phyloP scores from a whole-genome alignment of 30 jellyfish, hydroid and myxozoan species.

The Pelagia noctiluca region DNA sequence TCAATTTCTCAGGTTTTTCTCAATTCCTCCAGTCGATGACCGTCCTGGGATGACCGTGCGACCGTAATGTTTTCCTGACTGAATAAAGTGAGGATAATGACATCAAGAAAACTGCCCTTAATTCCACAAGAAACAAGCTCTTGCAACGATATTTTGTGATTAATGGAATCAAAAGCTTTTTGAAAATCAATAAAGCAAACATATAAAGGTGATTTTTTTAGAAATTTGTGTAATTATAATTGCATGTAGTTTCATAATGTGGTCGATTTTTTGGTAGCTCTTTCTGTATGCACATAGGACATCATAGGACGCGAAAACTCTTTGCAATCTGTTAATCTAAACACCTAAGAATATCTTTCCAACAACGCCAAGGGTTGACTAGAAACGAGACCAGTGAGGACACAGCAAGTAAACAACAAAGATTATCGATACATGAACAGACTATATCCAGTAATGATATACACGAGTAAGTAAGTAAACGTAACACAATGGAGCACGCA shows the following conservation, averaged over 20 bases:
- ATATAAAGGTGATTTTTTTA: neutral
- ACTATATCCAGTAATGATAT: too few relatives aligned
- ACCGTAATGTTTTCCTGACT: too few relatives aligned
- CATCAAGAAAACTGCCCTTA: conserved; percentile 6
- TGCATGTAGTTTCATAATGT: neutral
- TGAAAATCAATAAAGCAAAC: conserved; percentile 5
- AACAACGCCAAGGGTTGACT: too few relatives aligned
- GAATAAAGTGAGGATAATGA: conserved; percentile 20
- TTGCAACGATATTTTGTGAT: neutral
- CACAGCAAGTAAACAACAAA: too few relatives aligned
- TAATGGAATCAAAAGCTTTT: conserved; percentile 6
- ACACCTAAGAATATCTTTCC: neutral
- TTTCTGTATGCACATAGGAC: neutral
- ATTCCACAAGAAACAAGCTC: conserved; percentile 17
- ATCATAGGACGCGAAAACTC: neutral
- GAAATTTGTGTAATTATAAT: neutral
- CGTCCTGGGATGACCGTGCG: too few relatives aligned
- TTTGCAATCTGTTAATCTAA: neutral
- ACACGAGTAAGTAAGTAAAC: too few relatives aligned
- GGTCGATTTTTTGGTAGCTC: neutral
- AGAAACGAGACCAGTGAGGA: too few relatives aligned
- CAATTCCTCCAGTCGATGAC: conserved; percentile 21
- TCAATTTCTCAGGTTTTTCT: too few relatives aligned
- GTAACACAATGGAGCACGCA: too few relatives aligned
- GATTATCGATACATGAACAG: too few relatives aligned